These are phyloP conservation scores for Pithys albifrons DNA, from an alignment of 2,113 vertebrate species.

Conservation along the genomic window DNA sequence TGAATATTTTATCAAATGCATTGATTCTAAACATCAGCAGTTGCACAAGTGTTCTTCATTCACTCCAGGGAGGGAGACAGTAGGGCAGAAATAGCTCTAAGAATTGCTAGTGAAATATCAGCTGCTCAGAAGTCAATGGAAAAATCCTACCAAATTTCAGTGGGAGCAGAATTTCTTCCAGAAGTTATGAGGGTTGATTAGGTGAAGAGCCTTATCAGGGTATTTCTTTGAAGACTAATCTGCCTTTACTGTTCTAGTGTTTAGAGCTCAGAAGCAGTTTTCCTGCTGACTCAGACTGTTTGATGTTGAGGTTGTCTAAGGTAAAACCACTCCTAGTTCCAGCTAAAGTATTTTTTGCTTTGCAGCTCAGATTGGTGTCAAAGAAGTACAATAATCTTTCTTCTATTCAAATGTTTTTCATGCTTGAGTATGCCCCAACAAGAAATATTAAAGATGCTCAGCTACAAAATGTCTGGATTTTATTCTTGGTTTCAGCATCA, in stretches of 20 bases:
- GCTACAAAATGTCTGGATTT: background rate
- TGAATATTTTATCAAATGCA: background rate
- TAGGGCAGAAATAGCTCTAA: background rate
- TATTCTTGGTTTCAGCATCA: background rate
- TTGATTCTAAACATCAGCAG: background rate
- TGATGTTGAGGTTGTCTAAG: background rate
- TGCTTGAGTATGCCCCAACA: background rate
- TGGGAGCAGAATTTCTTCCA: background rate
- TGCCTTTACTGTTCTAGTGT: background rate
- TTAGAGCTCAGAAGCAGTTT: background rate
- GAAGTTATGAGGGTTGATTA: background rate
- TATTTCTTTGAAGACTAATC: background rate
- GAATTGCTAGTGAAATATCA: background rate
- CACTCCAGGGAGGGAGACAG: background rate
- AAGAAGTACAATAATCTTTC: background rate
- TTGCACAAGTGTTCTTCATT: background rate
- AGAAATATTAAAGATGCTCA: background rate
- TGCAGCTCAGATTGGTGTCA: background rate
- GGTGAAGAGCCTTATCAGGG: background rate
- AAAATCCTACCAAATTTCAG: background rate
- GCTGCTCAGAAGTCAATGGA: background rate
- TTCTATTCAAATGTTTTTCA: background rate
- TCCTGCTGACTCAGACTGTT: background rate
- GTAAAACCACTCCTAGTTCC: background rate
- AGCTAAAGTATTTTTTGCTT: background rate